These are phyloP conservation scores for Monodelphis domestica DNA, from an alignment of 2,797 vertebrate genomes.

Conservation along the genomic window DNA sequence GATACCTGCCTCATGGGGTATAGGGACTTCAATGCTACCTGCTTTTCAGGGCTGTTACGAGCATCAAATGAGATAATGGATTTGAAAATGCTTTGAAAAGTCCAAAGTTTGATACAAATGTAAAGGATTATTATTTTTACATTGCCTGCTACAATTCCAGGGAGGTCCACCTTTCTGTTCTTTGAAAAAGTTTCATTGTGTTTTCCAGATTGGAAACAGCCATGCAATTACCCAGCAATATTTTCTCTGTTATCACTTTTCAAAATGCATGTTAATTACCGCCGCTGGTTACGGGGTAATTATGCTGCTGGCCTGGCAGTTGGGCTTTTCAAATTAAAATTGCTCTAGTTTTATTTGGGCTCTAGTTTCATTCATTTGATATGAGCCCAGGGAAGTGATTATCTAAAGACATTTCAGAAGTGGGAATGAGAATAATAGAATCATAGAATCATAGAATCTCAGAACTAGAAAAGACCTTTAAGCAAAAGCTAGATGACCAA, in stretches of 20 bases:
- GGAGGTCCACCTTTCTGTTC: background rate
- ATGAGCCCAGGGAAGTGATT: constrained; percentile 10
- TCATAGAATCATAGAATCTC: background rate
- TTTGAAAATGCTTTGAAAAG: background rate
- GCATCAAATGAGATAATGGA: background rate
- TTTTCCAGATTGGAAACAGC: constrained; percentile 19
- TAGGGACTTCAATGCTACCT: background rate
- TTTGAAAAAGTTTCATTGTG: constrained; percentile 5
- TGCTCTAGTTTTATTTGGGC: constrained; percentile 21
- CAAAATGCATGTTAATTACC: constrained; percentile 6
- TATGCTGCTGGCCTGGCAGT: background rate
- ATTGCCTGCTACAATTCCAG: background rate
- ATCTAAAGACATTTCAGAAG: background rate
- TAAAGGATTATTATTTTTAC: background rate
- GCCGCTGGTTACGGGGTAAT: background rate
- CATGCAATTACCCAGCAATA: background rate
- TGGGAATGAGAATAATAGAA: background rate
- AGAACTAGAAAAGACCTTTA: background rate
- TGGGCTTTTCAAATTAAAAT: background rate
- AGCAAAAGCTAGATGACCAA: background rate
- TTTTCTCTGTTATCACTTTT: background rate
- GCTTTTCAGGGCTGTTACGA: background rate
- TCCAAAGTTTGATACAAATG: background rate
- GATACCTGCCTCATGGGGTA: background rate
- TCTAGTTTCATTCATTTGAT: constrained; percentile 2